Conservation (phyloP, 2,888 invertebrate genomes). For the Phania funesta region DNA sequence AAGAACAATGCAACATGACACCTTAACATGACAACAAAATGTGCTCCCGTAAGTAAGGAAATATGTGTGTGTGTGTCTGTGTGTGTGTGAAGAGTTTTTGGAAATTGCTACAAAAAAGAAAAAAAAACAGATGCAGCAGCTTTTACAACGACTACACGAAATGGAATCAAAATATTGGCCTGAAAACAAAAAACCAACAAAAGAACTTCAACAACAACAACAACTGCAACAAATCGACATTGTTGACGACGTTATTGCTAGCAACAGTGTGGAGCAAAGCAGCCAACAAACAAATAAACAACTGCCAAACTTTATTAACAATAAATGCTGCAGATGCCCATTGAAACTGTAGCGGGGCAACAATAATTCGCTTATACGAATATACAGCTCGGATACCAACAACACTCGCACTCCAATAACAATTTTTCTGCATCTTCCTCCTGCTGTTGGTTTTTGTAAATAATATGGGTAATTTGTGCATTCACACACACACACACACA, state of each 20-base stretch:
- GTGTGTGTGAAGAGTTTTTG: conserved; percentile 24
- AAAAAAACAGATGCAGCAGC: conserved; percentile 21
- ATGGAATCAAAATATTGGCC: conserved; percentile 47
- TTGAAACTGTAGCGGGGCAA: conserved; percentile 43
- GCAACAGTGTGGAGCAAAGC: background rate
- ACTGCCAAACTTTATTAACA: conserved; percentile 27
- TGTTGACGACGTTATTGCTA: conserved; percentile 43
- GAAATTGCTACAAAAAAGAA: conserved; percentile 7
- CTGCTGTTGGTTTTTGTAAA: background rate
- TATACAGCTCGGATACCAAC: background rate
- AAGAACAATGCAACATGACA: conserved; percentile 68
- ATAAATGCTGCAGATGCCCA: conserved; percentile 38
- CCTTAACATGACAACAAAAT: conserved; percentile 69
- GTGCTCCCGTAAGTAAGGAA: conserved; percentile 65
- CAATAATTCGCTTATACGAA: conserved; percentile 26
- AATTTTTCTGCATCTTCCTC: background rate
- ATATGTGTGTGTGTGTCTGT: conserved; percentile 9
- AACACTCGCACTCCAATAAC: conserved; percentile 15
- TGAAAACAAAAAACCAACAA: conserved; percentile 25
- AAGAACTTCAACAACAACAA: background rate
- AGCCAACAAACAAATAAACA: conserved; percentile 20
- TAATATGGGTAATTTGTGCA: conserved; percentile 63
- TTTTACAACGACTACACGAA: conserved; percentile 24
- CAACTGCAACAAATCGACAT: conserved; percentile 55
- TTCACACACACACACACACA: conserved; percentile 43